Evolutionary conservation across 2,888 invertebrate genomes (phyloP).

Genomic region (Drosophila ochracea): DNA sequence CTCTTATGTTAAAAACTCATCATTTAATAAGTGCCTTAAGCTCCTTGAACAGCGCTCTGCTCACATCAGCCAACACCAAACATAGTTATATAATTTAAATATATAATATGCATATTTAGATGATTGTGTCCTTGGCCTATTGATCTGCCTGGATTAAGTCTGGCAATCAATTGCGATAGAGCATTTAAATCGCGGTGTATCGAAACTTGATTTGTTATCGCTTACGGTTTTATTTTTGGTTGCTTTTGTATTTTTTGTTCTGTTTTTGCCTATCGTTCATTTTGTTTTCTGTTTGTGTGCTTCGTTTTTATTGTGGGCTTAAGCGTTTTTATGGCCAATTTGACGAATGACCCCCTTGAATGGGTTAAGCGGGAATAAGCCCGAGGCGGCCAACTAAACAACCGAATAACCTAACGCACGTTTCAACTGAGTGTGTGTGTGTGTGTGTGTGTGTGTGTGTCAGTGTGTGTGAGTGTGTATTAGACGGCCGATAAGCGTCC

Average conservation of each 20-base stretch:
- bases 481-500: constrained; percentile 48
- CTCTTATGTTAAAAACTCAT: neutral
- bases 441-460: constrained; percentile 16
- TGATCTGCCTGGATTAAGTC: neutral
- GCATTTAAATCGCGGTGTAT: constrained; percentile 39
- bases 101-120: neutral
- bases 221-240: constrained; percentile 9
- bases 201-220: constrained; percentile 25
- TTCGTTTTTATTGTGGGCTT: constrained; percentile 62
- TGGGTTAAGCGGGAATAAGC: constrained; percentile 73
- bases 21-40: neutral
- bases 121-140: neutral
- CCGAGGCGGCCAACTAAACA: constrained; percentile 59
- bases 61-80: neutral
- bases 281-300: constrained; percentile 52
- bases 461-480: constrained; percentile 18
- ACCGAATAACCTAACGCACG: constrained; percentile 59
- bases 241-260: constrained; percentile 5
- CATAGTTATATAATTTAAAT: neutral
- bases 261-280: constrained; percentile 49
- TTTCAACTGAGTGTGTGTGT: constrained; percentile 21
- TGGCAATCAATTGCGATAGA: constrained; percentile 12
- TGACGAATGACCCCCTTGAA: constrained; percentile 76
- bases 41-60: neutral
- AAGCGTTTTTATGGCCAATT: constrained; percentile 79